Percentiles rank a stretch among this genome's conserved stretches.
These are phyloP conservation scores for Montipora capitata DNA, from an alignment of 92 coral and sea anemone species.

Conservation along the genomic window DNA sequence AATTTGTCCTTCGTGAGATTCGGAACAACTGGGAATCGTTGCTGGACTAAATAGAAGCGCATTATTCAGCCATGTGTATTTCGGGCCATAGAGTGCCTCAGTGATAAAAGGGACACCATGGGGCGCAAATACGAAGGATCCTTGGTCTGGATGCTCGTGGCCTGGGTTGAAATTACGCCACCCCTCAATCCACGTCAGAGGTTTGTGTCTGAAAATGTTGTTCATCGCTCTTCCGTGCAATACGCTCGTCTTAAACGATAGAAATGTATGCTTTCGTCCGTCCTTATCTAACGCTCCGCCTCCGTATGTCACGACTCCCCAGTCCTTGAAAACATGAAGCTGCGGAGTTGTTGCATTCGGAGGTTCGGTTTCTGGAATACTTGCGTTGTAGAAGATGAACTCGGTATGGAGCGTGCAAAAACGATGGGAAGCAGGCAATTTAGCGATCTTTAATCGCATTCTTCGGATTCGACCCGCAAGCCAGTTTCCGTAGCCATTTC, in stretches of 20 bases:
- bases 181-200: constrained; percentile 66
- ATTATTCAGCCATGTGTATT: constrained; percentile 94
- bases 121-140: constrained; percentile 88
- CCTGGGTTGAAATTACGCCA: constrained; percentile 86
- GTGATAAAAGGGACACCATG: constrained; percentile 88
- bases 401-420: constrained; percentile 82
- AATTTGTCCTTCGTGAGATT: constrained; percentile 81
- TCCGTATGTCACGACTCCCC: constrained; percentile 92
- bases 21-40: constrained; percentile 43
- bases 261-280: constrained; percentile 50
- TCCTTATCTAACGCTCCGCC: constrained; percentile 31
- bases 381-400: constrained; percentile 82
- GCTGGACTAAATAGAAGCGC: constrained; percentile 81
- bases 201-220: constrained; percentile 62
- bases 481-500: constrained; percentile 93
- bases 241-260: constrained; percentile 92
- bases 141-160: constrained; percentile 98
- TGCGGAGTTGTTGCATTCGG: constrained; percentile 28
- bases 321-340: constrained; percentile 90
- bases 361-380: constrained; percentile 62
- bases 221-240: constrained; percentile 92
- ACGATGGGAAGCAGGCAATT: constrained; percentile 27
- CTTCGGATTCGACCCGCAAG: constrained; percentile 79
- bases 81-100: constrained; percentile 92
- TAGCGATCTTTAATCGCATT: background rate